phyloP scores from a whole-genome alignment of 2,888 invertebrate species.

The Lasius fuliginosus region DNA sequence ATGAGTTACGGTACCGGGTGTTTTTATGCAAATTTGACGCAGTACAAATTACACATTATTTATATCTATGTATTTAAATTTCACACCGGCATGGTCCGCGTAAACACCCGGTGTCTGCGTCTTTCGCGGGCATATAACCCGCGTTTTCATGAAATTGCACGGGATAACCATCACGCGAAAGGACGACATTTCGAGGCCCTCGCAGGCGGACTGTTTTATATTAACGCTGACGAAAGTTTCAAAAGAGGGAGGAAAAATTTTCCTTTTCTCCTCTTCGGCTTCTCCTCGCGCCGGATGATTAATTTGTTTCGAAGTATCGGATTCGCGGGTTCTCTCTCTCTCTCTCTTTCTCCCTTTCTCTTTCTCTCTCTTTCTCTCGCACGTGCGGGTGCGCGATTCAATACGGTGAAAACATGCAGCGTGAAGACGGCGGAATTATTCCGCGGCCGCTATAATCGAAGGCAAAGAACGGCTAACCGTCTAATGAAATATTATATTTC shows the following conservation, averaged over 20 bases:
- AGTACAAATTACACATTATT: slow-evolving; percentile 42
- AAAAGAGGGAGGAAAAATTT: neutral
- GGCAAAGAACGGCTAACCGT: slow-evolving; percentile 56
- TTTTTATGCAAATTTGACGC: slow-evolving; percentile 46
- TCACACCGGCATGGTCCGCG: neutral
- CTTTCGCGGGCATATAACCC: slow-evolving; percentile 12
- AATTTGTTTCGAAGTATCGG: slow-evolving; percentile 54
- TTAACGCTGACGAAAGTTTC: slow-evolving; percentile 40
- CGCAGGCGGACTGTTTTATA: slow-evolving; percentile 38
- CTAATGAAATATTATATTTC: slow-evolving; percentile 68
- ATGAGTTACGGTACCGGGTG: slow-evolving; percentile 14
- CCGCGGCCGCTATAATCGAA: slow-evolving; percentile 50
- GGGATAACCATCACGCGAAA: slow-evolving; percentile 15
- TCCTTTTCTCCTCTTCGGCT: neutral
- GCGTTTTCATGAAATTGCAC: slow-evolving; percentile 44
- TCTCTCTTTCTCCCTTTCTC: neutral
- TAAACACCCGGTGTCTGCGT: slow-evolving; percentile 5
- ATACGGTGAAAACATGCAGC: slow-evolving; percentile 13
- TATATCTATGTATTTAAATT: slow-evolving; percentile 46
- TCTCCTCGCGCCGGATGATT: slow-evolving; percentile 26
- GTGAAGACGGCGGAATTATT: slow-evolving; percentile 45
- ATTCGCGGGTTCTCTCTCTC: neutral
- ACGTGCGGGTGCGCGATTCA: neutral
- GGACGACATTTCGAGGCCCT: neutral
- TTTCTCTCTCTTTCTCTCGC: neutral